These are phyloP conservation scores for Antigone vipio DNA, from an alignment of 2,113 vertebrate species.

Conservation along the genomic window DNA sequence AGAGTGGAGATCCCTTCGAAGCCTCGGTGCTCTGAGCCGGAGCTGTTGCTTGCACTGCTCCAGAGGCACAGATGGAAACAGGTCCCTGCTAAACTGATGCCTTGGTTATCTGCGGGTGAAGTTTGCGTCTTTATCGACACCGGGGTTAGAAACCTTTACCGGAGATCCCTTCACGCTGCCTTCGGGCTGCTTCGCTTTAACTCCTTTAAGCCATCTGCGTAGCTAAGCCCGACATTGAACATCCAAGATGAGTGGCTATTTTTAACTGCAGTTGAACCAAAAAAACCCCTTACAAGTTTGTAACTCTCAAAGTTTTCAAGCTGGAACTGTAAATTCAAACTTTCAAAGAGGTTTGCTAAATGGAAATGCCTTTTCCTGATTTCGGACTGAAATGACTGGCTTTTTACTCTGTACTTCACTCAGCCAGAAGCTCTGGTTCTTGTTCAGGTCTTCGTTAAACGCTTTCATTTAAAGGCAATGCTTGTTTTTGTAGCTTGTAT, in stretches of 20 bases:
- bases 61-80: fast-evolving
- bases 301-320: neutral
- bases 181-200: neutral
- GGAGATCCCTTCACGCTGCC: neutral
- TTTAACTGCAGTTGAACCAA: neutral
- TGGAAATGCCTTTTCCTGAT: neutral
- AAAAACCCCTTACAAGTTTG: fast-evolving
- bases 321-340: neutral
- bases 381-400: too few relatives aligned
- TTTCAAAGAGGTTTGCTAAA: neutral
- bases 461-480: fast-evolving
- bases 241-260: fast-evolving
- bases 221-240: fast-evolving
- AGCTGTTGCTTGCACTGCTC: neutral
- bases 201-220: fast-evolving
- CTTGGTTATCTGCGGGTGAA: fast-evolving
- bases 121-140: neutral
- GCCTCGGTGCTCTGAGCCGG: fast-evolving
- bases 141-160: neutral
- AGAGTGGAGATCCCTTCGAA: neutral
- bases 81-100: fast-evolving
- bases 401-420: neutral
- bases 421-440: neutral
- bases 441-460: neutral
- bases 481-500: neutral